These are phyloP conservation scores for Xyrauchen texanus DNA, from an alignment of 2,113 vertebrate species.

Conservation along the genomic window DNA sequence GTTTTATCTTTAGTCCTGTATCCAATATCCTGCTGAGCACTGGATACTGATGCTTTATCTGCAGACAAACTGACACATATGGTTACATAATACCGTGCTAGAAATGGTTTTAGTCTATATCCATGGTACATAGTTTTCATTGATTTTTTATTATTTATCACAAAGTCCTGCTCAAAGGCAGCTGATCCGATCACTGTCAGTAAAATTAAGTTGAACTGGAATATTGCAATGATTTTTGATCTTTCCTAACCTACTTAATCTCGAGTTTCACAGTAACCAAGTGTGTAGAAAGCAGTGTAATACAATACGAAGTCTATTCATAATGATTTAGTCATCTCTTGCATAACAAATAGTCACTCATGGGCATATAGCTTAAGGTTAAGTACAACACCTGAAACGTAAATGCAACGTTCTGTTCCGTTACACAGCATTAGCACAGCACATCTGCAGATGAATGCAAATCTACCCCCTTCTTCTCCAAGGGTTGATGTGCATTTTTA, in stretches of 20 bases:
- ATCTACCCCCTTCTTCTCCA: background rate
- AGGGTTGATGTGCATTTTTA: background rate
- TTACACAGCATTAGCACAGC: background rate
- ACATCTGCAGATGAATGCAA: background rate
- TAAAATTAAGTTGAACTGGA: too few species aligned
- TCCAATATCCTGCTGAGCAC: constrained; percentile 31
- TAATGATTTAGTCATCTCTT: too few species aligned
- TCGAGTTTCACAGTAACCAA: too few species aligned
- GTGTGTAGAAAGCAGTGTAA: too few species aligned
- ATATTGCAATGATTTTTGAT: too few species aligned
- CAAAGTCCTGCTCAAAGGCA: background rate
- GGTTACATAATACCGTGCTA: background rate
- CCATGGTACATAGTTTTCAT: background rate
- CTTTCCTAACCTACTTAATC: too few species aligned
- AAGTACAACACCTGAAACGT: background rate
- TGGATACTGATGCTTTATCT: constrained; percentile 10
- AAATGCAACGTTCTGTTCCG: background rate
- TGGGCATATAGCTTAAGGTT: too few species aligned
- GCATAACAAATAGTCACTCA: too few species aligned
- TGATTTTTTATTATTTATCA: constrained; percentile 20
- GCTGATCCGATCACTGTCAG: background rate
- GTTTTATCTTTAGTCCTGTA: constrained; percentile 14
- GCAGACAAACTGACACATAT: constrained; percentile 15
- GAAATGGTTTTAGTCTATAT: constrained; percentile 1
- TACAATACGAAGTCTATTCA: too few species aligned